phyloP scores from a whole-genome alignment of 2,888 invertebrate genomes.

The Hedychridium roseum region DNA sequence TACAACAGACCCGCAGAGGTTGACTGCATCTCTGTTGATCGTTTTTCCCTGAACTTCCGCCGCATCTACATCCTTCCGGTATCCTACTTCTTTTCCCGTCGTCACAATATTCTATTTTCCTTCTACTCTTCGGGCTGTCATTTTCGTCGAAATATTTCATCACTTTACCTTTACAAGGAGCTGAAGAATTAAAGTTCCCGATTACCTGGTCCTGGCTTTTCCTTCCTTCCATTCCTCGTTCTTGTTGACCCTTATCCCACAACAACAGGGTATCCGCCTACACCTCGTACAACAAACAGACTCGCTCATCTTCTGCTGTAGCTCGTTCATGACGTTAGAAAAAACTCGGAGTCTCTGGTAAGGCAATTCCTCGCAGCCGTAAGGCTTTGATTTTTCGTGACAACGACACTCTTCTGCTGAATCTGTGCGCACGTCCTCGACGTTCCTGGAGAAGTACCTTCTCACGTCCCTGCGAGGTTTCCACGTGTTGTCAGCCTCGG shows the following conservation, averaged over 20 bases:
- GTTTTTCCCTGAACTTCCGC: conserved; percentile 13
- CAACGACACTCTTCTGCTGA: conserved; percentile 21
- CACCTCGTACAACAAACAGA: conserved; percentile 39
- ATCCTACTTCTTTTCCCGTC: conserved; percentile 27
- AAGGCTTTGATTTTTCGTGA: conserved; percentile 27
- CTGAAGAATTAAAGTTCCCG: too few species aligned
- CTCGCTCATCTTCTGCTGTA: conserved; percentile 47
- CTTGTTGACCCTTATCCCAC: conserved; percentile 16
- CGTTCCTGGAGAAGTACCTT: conserved; percentile 38
- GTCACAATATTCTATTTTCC: conserved; percentile 22
- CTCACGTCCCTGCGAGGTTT: conserved; percentile 37
- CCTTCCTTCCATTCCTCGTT: conserved; percentile 14
- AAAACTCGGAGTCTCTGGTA: conserved; percentile 46
- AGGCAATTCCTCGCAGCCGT: conserved; percentile 38
- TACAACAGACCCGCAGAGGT: conserved; percentile 23
- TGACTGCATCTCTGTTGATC: conserved; percentile 13
- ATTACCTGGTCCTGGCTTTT: conserved; percentile 12
- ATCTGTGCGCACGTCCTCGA: conserved; percentile 9
- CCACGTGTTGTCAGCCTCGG: conserved; percentile 33
- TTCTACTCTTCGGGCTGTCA: conserved; percentile 16
- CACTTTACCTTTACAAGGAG: too few species aligned
- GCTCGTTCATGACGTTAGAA: conserved; percentile 48
- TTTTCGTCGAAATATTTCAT: conserved; percentile 7
- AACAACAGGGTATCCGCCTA: conserved; percentile 37
- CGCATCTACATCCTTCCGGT: conserved; percentile 27